phyloP scores from a whole-genome alignment of 2,113 vertebrate genomes.

The Boleophthalmus pectinirostris region DNA sequence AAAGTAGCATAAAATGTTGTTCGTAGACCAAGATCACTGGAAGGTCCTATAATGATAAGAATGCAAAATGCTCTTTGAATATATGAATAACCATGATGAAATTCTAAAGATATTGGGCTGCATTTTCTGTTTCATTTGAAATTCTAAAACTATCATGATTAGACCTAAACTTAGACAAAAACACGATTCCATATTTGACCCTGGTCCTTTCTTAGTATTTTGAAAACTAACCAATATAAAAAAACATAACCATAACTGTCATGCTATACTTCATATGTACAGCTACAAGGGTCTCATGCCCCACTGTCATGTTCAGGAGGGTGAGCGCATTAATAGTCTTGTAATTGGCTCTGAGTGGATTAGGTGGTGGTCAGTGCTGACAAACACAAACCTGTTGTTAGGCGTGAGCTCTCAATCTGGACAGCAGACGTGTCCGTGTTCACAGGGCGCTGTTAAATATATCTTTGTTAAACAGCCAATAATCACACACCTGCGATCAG shows the following conservation, averaged over 20 bases:
- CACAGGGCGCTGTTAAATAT: background rate
- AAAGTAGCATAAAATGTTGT: background rate
- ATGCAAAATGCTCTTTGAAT: background rate
- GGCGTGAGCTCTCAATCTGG: conserved; percentile 60
- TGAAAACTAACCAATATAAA: background rate
- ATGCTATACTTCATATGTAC: background rate
- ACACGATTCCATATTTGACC: background rate
- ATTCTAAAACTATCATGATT: background rate
- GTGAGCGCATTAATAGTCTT: conserved; percentile 68
- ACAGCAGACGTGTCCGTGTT: conserved; percentile 24
- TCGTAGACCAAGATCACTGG: background rate
- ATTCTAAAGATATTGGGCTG: background rate
- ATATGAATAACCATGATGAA: background rate
- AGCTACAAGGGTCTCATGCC: conserved; percentile 9
- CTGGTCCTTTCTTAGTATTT: too few species aligned
- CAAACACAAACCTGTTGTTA: conserved; percentile 54
- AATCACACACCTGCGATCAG: conserved; percentile 15
- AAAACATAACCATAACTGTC: too few species aligned
- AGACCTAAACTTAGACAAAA: background rate
- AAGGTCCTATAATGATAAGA: background rate
- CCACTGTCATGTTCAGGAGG: conserved; percentile 71
- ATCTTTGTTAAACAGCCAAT: conserved; percentile 16
- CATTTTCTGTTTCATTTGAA: too few species aligned
- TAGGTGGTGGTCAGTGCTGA: conserved; percentile 43
- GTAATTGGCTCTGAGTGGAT: conserved; percentile 81